These are phyloP conservation scores for Calliphora vomitoria DNA, from an alignment of 2,888 invertebrate species.

Conservation along the genomic window DNA sequence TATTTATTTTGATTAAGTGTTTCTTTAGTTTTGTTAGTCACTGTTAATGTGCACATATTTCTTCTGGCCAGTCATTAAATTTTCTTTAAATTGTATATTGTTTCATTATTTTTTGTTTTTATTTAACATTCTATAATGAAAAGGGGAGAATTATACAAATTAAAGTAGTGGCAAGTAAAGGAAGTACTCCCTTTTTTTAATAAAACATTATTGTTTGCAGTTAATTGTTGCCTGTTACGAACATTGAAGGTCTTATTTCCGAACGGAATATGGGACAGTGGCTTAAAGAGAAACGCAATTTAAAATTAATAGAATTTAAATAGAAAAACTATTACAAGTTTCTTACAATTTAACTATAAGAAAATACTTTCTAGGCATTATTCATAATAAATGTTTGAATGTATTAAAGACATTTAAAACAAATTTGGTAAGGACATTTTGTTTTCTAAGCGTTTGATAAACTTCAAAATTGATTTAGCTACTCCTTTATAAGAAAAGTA, in stretches of 20 bases:
- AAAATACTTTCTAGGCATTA: too few relatives aligned
- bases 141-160: conserved; percentile 40
- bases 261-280: conserved; percentile 52
- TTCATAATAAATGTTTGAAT: too few relatives aligned
- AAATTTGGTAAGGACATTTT: too few relatives aligned
- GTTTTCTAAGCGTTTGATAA: too few relatives aligned
- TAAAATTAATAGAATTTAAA: too few relatives aligned
- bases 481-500: too few relatives aligned
- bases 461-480: too few relatives aligned
- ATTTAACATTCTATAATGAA: conserved; percentile 56
- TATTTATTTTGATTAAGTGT: background rate
- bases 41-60: conserved; percentile 24
- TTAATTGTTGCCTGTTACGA: conserved; percentile 71
- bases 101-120: conserved; percentile 21
- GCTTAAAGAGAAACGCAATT: background rate
- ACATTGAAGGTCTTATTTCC: conserved; percentile 59
- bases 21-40: conserved; percentile 11
- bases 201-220: conserved; percentile 66
- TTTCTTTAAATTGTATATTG: conserved; percentile 65
- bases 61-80: conserved; percentile 63
- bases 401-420: too few relatives aligned
- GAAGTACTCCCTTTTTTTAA: conserved; percentile 43
- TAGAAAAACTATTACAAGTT: too few relatives aligned
- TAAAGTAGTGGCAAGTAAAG: conserved; percentile 44
- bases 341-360: too few relatives aligned